Evolutionary conservation across 2,797 vertebrate species (phyloP), one percentile per base, ranked within the genome.

Genomic region (Toxotes lorentzi): DNA sequence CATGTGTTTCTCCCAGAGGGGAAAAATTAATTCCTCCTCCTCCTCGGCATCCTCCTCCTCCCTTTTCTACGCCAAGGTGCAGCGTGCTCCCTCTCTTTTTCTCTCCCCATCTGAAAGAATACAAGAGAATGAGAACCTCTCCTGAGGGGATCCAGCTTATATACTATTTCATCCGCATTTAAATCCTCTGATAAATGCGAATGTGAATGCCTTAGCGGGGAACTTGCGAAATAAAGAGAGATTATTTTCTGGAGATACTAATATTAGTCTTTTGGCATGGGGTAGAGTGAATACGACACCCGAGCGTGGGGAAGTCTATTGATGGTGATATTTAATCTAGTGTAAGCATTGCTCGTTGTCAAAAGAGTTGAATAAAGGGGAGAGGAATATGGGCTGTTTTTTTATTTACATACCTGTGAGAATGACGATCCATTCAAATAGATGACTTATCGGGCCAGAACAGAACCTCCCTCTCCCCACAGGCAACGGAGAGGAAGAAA

Each of bases 21-120:
- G 87, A 93, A 93, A 94, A 95, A 96, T 95, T 95, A 95, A 96
- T 95, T 96, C 95, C 95, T 95, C 95, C 95, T 95, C 95, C 94
- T 95, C 94, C 91, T 93, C 87, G 62, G 82, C 88, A 81, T 86
- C 91, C 87, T 92, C 92, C 93, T 95, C 92, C 90, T 91, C 92
- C 93, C 83, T 91, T 81, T 86, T 78, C 92, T 91, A 80, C 92
- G 93, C 93, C 90, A 94, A 95, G 95, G 95, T 96, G 94, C 95
- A 92, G 91, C 87, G 57, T 86, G 89, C 91, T 90, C 92, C 88
- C 90, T 95, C 92, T 94, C 88, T 87, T 86, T 83, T 73, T 84
- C 81, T 86, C 87, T 88, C 73, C 81, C 88, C 89, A 68, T 93
- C 85, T 90, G 88, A 93, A 93, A 94, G 93, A 91, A 94, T 86